These are phyloP conservation scores for Lutraria rhynchaena DNA, from an alignment of 1,140 invertebrate species.

Conservation along the genomic window DNA sequence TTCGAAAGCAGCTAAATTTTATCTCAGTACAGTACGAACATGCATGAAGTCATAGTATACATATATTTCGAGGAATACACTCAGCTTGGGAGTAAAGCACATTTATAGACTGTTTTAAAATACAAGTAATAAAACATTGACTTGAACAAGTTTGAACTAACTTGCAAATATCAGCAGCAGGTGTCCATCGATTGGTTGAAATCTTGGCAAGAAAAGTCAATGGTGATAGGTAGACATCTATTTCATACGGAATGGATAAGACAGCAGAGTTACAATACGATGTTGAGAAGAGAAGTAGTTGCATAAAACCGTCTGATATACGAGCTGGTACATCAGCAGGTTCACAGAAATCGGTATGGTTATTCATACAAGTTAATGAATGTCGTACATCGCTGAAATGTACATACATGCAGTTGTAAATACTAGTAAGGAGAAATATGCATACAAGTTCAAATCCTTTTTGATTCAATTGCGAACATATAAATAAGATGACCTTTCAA, in stretches of 20 bases:
- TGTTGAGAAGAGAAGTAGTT: conserved; percentile 1
- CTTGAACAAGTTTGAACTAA: too few relatives aligned
- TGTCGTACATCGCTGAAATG: neutral
- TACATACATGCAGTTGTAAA: too few relatives aligned
- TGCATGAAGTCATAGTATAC: too few relatives aligned
- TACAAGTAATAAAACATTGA: too few relatives aligned
- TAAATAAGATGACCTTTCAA: too few relatives aligned
- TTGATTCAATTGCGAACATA: too few relatives aligned
- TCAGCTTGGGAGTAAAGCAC: too few relatives aligned
- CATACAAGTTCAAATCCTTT: neutral
- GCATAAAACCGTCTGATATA: conserved; percentile 1
- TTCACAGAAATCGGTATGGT: conserved; percentile 3
- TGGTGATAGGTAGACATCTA: neutral
- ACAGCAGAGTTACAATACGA: neutral
- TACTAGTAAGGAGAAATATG: too few relatives aligned
- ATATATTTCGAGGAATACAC: too few relatives aligned
- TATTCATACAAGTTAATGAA: neutral
- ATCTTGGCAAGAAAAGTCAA: neutral
- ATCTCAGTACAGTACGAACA: too few relatives aligned
- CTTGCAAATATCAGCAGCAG: conserved; percentile 1
- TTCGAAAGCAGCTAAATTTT: too few relatives aligned
- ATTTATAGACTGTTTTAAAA: too few relatives aligned
- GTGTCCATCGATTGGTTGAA: conserved; percentile 9
- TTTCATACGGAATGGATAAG: neutral
- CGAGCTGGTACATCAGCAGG: neutral